Conservation (phyloP, 1,140 invertebrate species). For the Drosophila elegans region DNA sequence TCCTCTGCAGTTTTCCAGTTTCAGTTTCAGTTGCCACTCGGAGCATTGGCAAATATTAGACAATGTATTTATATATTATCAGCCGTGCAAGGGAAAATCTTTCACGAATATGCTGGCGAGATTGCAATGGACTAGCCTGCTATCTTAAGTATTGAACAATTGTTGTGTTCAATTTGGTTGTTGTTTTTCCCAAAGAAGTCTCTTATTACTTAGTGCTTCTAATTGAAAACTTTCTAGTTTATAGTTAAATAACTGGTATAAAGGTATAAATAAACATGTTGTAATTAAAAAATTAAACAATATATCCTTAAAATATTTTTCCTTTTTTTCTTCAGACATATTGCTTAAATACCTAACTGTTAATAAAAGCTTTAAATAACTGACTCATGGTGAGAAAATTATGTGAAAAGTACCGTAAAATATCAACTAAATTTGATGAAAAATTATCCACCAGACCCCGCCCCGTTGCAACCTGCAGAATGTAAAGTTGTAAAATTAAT, state of each 20-base stretch:
- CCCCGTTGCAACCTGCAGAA: conserved; percentile 29
- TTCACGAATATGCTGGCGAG: conserved; percentile 9
- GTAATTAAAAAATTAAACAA: too few species aligned
- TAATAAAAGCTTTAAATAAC: not conserved
- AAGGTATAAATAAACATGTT: too few species aligned
- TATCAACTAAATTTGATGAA: not conserved
- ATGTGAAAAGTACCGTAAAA: not conserved
- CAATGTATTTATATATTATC: conserved; percentile 72
- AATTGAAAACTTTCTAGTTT: too few species aligned
- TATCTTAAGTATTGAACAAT: too few species aligned
- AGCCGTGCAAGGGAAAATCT: conserved; percentile 17
- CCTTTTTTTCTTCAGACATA: too few species aligned
- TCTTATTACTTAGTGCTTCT: too few species aligned
- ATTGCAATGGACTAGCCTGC: not conserved
- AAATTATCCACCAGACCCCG: conserved; percentile 2
- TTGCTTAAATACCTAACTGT: not conserved
- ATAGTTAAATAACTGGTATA: too few species aligned
- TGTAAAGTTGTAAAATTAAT: conserved; percentile 76
- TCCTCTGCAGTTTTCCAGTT: conserved; percentile 27
- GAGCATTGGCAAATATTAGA: conserved; percentile 66
- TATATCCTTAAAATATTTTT: too few species aligned
- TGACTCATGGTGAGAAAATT: not conserved
- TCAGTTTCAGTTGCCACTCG: conserved; percentile 10
- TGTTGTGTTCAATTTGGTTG: too few species aligned
- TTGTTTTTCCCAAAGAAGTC: too few species aligned